phyloP scores from a whole-genome alignment of 2,888 invertebrate genomes.

The Ectropis crepuscularia region DNA sequence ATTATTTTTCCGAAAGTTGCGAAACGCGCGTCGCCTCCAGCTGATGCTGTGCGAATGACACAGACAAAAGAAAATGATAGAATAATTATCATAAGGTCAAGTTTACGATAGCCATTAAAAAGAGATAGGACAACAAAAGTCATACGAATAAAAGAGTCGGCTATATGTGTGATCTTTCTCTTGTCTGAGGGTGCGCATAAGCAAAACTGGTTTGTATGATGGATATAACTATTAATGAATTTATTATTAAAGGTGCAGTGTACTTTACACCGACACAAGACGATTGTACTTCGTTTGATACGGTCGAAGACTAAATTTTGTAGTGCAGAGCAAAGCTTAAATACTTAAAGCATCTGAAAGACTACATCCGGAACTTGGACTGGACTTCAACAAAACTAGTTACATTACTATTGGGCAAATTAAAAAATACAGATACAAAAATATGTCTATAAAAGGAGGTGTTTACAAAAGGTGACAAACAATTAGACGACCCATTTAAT shows the following conservation, averaged over 20 bases:
- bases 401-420: neutral
- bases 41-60: conserved; percentile 60
- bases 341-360: conserved; percentile 12
- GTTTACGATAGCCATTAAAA: conserved; percentile 66
- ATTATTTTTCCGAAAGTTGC: conserved; percentile 16
- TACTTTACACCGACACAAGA: conserved; percentile 20
- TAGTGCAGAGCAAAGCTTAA: conserved; percentile 17
- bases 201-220: conserved; percentile 60
- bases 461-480: too few relatives aligned
- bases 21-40: conserved; percentile 55
- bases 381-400: conserved; percentile 11
- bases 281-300: conserved; percentile 25
- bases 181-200: conserved; percentile 50
- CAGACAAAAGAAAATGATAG: conserved; percentile 53
- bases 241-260: conserved; percentile 41
- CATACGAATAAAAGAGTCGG: conserved; percentile 48
- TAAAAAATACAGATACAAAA: too few relatives aligned
- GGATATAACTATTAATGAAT: conserved; percentile 45
- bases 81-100: conserved; percentile 68
- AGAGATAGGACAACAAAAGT: conserved; percentile 33
- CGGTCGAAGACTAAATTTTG: conserved; percentile 15
- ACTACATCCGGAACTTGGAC: conserved; percentile 1
- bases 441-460: too few relatives aligned
- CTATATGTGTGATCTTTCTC: conserved; percentile 42
- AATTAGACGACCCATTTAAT: too few relatives aligned